Evolutionary conservation across 2,888 invertebrate genomes (phyloP).

Genomic region (Epinotia nisella): DNA sequence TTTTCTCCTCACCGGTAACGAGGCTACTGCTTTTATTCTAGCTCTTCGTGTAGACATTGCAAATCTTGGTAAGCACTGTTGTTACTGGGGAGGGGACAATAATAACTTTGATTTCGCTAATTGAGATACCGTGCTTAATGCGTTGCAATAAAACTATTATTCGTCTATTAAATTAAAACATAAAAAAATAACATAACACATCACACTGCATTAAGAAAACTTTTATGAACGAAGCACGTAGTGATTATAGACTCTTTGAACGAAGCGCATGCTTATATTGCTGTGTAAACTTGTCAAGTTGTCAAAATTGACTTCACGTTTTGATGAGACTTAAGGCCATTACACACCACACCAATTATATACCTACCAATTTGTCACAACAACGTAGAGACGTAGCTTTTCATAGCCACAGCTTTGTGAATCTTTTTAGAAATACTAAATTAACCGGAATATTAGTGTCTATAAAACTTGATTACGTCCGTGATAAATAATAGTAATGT

Average conservation of each 20-base stretch:
- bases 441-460: too few species aligned
- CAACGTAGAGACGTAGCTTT: neutral
- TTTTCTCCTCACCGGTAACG: conserved; percentile 85
- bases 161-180: neutral
- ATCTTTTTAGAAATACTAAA: neutral
- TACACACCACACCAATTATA: too few species aligned
- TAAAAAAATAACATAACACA: neutral
- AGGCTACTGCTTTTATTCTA: conserved; percentile 89
- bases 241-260: too few species aligned
- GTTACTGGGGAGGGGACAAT: neutral
- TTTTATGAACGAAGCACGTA: neutral
- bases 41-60: conserved; percentile 87
- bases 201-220: neutral
- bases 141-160: neutral
- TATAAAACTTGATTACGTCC: too few species aligned
- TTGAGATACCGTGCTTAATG: neutral
- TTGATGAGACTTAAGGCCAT: too few species aligned
- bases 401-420: neutral
- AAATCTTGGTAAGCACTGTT: conserved; percentile 6
- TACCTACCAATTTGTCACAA: too few species aligned
- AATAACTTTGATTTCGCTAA: neutral
- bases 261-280: conserved; percentile 1
- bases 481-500: neutral
- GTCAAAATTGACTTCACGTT: too few species aligned
- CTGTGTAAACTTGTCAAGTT: too few species aligned